phyloP scores from a whole-genome alignment of 1,140 invertebrate species.

The Diabrotica undecimpunctata region DNA sequence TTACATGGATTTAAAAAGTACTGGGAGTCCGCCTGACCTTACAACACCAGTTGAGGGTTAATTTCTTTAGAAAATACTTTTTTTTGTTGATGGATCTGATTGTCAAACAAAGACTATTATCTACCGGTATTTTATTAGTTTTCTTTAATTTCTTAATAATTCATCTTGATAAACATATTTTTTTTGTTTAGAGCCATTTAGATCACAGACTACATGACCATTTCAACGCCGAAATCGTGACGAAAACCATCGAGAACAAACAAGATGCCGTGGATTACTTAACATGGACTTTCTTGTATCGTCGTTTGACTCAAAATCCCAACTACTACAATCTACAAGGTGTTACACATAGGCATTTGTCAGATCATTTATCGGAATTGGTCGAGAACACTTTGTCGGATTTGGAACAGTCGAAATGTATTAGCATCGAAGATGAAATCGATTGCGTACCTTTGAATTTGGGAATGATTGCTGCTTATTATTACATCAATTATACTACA shows the following conservation, averaged over 20 bases:
- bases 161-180: not conserved
- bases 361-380: slow-evolving; percentile 96
- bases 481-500: slow-evolving; percentile 99
- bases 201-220: slow-evolving; percentile 98
- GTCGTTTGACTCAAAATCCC: slow-evolving; percentile 96
- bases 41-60: no score
- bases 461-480: slow-evolving; percentile 99
- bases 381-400: slow-evolving; percentile 95
- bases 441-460: slow-evolving; percentile 94
- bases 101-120: no score
- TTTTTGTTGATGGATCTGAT: no score
- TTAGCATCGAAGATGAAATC: slow-evolving; percentile 97
- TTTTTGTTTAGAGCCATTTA: slow-evolving; percentile 70
- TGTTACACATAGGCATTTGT: slow-evolving; percentile 93
- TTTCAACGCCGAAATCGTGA: slow-evolving; percentile 99
- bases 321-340: slow-evolving; percentile 99
- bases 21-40: no score
- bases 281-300: slow-evolving; percentile 98
- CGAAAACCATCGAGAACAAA: slow-evolving; percentile 99
- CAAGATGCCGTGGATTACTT: slow-evolving; percentile 99
- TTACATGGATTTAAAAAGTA: no score
- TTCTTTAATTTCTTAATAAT: no score
- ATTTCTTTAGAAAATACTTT: no score
- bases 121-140: no score
- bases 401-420: slow-evolving; percentile 96